Conservation (phyloP, 1,140 invertebrate species). For the Lethocerus indicus region DNA sequence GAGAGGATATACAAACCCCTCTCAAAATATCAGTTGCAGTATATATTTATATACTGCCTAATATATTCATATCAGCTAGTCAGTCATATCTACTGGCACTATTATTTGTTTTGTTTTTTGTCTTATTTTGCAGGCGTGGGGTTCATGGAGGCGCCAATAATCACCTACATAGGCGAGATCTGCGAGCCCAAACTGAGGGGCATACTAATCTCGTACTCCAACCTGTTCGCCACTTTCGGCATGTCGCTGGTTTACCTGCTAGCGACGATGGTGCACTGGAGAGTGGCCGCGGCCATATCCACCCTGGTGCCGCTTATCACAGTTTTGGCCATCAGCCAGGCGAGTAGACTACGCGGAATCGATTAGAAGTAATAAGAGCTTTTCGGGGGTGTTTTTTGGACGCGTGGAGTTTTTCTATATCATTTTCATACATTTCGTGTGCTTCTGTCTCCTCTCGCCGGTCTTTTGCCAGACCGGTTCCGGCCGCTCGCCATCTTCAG, state of each 20-base stretch:
- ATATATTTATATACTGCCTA: too few species aligned
- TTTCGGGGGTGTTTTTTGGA: background rate
- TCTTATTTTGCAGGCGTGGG: constrained; percentile 27
- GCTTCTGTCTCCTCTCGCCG: too few species aligned
- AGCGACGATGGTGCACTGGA: constrained; percentile 18
- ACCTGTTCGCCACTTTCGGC: constrained; percentile 16
- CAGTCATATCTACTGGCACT: too few species aligned
- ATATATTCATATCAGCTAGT: too few species aligned
- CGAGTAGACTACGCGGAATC: constrained; percentile 5
- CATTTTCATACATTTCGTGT: too few species aligned
- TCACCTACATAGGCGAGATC: constrained; percentile 35
- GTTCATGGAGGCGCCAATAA: constrained; percentile 32
- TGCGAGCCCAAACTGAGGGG: constrained; percentile 24
- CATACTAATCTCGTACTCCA: constrained; percentile 17
- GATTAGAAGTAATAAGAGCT: background rate
- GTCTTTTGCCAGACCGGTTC: too few species aligned
- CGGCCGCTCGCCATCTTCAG: too few species aligned
- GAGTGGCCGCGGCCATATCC: constrained; percentile 15
- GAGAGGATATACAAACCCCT: too few species aligned
- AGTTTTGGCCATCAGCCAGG: constrained; percentile 16
- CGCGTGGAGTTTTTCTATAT: background rate
- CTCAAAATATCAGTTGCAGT: too few species aligned
- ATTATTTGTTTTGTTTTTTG: too few species aligned
- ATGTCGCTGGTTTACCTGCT: constrained; percentile 16
- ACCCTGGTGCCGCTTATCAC: constrained; percentile 16